Percentiles rank a stretch among this genome's conserved stretches.
phyloP scores from a whole-genome alignment of 2,888 invertebrate genomes.

The Mythimna albipuncta region DNA sequence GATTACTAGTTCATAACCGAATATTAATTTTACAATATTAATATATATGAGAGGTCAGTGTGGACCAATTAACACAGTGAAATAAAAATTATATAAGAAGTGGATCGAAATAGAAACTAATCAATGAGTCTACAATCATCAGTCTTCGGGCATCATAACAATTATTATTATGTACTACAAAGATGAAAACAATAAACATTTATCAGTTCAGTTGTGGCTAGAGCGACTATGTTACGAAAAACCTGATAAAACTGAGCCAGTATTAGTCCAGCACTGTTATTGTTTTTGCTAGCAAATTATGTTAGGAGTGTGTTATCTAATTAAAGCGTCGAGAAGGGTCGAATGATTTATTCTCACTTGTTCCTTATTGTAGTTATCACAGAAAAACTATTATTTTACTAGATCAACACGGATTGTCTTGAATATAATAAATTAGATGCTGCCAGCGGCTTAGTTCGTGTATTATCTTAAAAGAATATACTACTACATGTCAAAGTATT shows the following conservation, averaged over 20 bases:
- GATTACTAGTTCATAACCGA: no score
- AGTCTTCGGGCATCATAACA: no score
- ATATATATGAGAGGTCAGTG: no score
- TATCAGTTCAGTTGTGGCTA: background rate
- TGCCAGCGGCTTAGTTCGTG: no score
- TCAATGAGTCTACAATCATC: no score
- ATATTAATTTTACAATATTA: no score
- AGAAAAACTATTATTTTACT: background rate
- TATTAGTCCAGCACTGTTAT: background rate
- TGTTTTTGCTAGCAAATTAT: constrained; percentile 18
- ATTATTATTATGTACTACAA: background rate
- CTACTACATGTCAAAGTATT: no score
- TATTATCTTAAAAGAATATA: no score
- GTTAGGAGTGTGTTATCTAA: constrained; percentile 21
- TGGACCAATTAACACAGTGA: no score
- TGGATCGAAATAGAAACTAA: no score
- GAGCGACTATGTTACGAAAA: background rate
- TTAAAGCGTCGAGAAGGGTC: constrained; percentile 14
- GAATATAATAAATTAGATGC: no score
- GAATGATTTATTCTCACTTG: constrained; percentile 27
- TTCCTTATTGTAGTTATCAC: background rate
- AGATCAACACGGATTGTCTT: background rate
- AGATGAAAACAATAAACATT: background rate
- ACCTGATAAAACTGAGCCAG: constrained; percentile 8
- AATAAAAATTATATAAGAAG: no score